phyloP scores from a whole-genome alignment of 1,140 invertebrate species.

The Telenomus remus region DNA sequence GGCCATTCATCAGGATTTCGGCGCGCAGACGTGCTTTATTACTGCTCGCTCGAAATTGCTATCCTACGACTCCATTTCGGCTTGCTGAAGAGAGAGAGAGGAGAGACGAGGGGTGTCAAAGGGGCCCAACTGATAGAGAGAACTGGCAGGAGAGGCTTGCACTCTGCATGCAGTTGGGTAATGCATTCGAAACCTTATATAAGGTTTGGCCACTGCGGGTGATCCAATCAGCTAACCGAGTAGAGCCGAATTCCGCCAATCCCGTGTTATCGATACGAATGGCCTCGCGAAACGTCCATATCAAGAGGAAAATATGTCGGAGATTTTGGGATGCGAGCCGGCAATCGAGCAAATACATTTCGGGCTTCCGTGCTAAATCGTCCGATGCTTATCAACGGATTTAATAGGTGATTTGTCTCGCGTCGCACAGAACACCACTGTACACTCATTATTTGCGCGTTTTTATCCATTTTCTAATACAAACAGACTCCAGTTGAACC shows the following conservation, averaged over 20 bases:
- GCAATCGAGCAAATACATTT: slow-evolving; percentile 45
- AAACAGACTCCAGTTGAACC: slow-evolving; percentile 32
- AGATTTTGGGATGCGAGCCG: slow-evolving; percentile 48
- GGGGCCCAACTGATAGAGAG: slow-evolving; percentile 37
- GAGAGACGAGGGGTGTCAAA: slow-evolving; percentile 4
- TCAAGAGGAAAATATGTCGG: slow-evolving; percentile 42
- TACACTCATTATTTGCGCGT: slow-evolving; percentile 20
- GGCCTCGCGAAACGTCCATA: slow-evolving; percentile 56
- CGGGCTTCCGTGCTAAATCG: slow-evolving; percentile 22
- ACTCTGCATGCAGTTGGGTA: slow-evolving; percentile 55
- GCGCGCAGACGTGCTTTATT: slow-evolving; percentile 77
- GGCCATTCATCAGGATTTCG: slow-evolving; percentile 77
- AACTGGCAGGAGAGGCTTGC: slow-evolving; percentile 45
- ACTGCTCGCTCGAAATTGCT: slow-evolving; percentile 75
- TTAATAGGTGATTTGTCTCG: slow-evolving; percentile 38
- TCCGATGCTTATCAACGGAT: slow-evolving; percentile 32
- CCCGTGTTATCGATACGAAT: slow-evolving; percentile 60
- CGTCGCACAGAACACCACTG: not conserved
- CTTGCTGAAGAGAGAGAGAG: slow-evolving; percentile 53
- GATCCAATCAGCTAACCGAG: slow-evolving; percentile 70
- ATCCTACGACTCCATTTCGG: slow-evolving; percentile 76
- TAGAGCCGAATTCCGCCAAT: slow-evolving; percentile 60
- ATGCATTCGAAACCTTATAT: slow-evolving; percentile 71
- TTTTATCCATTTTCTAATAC: slow-evolving; percentile 43
- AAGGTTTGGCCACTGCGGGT: slow-evolving; percentile 61